Base-by-base conservation (phyloP, 1,140 invertebrate genomes). In the Drosophila carrolli region DNA sequence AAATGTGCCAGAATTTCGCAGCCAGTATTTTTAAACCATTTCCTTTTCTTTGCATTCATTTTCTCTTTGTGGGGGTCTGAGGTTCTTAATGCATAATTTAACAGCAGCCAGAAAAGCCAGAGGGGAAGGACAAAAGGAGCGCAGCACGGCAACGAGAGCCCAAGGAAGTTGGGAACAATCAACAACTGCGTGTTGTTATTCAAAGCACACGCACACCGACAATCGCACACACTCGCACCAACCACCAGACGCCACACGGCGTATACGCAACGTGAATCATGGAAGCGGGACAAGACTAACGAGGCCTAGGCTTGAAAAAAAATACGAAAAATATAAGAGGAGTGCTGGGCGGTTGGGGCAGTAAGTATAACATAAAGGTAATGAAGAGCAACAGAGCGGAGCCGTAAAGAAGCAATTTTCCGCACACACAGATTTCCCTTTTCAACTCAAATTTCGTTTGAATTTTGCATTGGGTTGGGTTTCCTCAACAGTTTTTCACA, bases 61-160 rank as follows among this genome's bases (percentile, higher is more conserved):
- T 67, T 67, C 50, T 16, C 47, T 55, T 60, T 71, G 75, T 65
- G 44, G 11, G 11, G 53, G 66, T 41, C 59, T 53, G 78, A 66
- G 75, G 68, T 63, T 79, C 73, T 88, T 90, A 89, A 89, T 89
- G 84, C 84, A 89, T 89, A 89, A 89, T 89, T 89, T 89, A 89
- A 89, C 84, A 89, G 77, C 77, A 78, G 73, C 77, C 65, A 57
- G 54, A 56, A 59, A 53, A 66, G 60, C 60, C 60, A 66, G 53
- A 43, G 66, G 40, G 27, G 35, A 43, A 37, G 50, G 41, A 13
- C n/a, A 14, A 10, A 32, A 9, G 27, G 38, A 23, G 55, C 43
- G 8, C 43, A 44, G 19, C 55, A 37, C 29, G 27, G 68, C 55
- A 53, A 44, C 41, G 16, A 43, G 19, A 67, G 62, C 56, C 77